These are phyloP conservation scores for Erebia aethiops DNA, from an alignment of 2,888 invertebrate species.

Conservation along the genomic window DNA sequence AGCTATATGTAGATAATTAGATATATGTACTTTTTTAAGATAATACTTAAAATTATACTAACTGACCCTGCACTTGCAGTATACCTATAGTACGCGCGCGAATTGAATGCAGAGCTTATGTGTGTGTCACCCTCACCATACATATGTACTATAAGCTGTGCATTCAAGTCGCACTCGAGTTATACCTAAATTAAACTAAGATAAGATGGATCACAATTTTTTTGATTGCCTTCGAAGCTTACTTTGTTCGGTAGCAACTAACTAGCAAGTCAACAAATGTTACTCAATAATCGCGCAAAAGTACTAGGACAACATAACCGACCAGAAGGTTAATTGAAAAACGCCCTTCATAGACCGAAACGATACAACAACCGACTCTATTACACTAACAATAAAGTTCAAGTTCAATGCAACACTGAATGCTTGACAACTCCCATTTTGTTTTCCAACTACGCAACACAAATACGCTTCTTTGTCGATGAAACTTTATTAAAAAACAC, in stretches of 20 bases:
- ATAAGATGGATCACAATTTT: not conserved
- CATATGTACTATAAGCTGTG: too few relatives aligned
- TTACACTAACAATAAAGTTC: slow-evolving; percentile 37
- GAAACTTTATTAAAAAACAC: slow-evolving; percentile 31
- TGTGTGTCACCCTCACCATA: too few relatives aligned
- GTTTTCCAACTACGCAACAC: slow-evolving; percentile 40
- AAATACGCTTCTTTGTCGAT: slow-evolving; percentile 32
- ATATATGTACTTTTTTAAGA: too few relatives aligned
- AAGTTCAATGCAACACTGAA: slow-evolving; percentile 39
- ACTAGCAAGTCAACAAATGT: not conserved
- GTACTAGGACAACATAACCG: slow-evolving; percentile 46
- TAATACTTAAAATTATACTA: too few relatives aligned
- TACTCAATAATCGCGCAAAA: slow-evolving; percentile 45
- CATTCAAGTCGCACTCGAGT: too few relatives aligned
- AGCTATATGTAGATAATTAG: too few relatives aligned
- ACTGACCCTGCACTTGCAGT: too few relatives aligned
- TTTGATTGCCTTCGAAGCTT: too few relatives aligned
- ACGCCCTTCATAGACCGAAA: slow-evolving; percentile 29
- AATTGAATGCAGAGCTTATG: too few relatives aligned
- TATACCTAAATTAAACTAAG: too few relatives aligned
- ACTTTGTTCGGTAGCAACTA: not conserved
- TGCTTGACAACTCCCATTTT: slow-evolving; percentile 8
- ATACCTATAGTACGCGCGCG: too few relatives aligned
- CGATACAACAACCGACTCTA: slow-evolving; percentile 31
- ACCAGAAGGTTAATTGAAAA: slow-evolving; percentile 38